Evolutionary conservation across 2,797 vertebrate genomes (phyloP), one percentile per base, ranked within the genome.

Genomic region (Dicrostonyx torquatus): DNA sequence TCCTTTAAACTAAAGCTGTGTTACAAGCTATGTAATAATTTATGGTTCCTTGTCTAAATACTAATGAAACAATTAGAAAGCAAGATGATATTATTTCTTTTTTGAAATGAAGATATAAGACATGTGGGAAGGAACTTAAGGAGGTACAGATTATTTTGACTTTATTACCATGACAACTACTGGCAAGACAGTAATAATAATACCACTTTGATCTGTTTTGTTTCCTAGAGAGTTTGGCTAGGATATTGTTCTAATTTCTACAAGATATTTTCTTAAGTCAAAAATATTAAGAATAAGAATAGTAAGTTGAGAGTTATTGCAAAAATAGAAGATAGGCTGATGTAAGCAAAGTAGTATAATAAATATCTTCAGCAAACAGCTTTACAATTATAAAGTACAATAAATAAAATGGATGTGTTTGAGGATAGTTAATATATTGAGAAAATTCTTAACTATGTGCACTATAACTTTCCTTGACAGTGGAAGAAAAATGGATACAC

Each of bases 161-260:
- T 70, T 73, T 89, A 53, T 86, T 87, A 58, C 26, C n/a, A 43
- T 80, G 37, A 92, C 76, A 50, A 90, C 87, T 83, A 73, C 66
- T 58, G 37, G 7, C 22, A 77, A 29, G 11, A 90, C 58, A 37
- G 15, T 70, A 60, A 78, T 34, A 78, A 43, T 60, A 13, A 83
- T 83, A 4, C 45, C 3, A 90, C 3, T 43, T 29, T 90, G 37
- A 53, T 77, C 29, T 94, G 26, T 13, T 78, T 72, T 62, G 37
- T 58, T 73, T 87, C 12, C 50, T 90, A 18, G 6, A 75, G 14
- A 62, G 50, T 50, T 92, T 79, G 34, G 1, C 18, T 62, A 73
- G 14, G 26, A 79, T 73, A 48, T 50, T 29, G 50, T 24, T 77
- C 7, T 50, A 73, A 26, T 86, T 55, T 76, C 48, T 31, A 26